Conservation (phyloP, 1,140 invertebrate species). For the Teleogryllus occipitalis region DNA sequence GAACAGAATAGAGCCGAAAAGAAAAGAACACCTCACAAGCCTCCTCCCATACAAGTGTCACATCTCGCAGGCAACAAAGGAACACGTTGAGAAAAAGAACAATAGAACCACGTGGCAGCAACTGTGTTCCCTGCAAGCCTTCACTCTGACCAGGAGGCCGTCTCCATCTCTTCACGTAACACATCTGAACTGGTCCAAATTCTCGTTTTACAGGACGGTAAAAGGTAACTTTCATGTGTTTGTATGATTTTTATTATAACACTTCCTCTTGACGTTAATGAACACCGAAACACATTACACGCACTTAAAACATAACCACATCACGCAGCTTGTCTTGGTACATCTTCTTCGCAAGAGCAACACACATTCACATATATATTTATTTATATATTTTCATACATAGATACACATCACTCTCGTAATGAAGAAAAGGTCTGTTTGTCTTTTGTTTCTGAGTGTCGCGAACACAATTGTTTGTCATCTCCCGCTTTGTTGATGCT, state of each 20-base stretch:
- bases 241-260: conserved; percentile 1
- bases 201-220: conserved; percentile 1
- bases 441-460: neutral
- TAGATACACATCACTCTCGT: conserved; percentile 4
- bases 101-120: neutral
- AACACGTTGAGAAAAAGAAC: neutral
- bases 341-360: neutral
- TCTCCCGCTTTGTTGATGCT: neutral
- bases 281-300: conserved; percentile 4
- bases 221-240: conserved; percentile 1
- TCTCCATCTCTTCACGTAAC: neutral
- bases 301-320: neutral
- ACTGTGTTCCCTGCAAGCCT: neutral
- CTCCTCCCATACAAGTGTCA: neutral
- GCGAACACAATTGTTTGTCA: neutral
- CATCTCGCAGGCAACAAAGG: neutral
- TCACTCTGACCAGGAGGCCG: neutral
- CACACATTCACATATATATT: conserved; percentile 1
- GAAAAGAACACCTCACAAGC: neutral
- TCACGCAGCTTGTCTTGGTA: neutral
- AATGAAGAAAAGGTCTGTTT: neutral
- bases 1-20: neutral
- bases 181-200: neutral
- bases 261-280: neutral
- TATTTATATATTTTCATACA: conserved; percentile 3